Evolutionary conservation across 1,140 invertebrate species (phyloP).

Genomic region (Sinella curviseta): DNA sequence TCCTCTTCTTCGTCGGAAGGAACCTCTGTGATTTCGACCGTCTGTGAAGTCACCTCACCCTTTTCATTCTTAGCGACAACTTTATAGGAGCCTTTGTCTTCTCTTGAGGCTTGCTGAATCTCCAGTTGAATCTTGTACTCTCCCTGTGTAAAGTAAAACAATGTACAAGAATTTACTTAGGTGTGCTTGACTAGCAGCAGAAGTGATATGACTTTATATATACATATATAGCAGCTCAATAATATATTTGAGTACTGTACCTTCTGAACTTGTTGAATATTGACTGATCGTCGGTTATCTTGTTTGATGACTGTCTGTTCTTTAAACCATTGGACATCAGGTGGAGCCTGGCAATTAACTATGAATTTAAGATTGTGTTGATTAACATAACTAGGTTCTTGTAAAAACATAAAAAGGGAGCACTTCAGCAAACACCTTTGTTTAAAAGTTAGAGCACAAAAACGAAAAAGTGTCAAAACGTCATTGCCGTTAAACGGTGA

Average conservation of each 20-base stretch:
- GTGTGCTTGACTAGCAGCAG: no score
- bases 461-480: no score
- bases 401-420: no score
- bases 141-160: conserved; percentile 61
- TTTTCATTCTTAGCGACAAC: conserved; percentile 89
- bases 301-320: conserved; percentile 75
- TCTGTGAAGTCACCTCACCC: conserved; percentile 86
- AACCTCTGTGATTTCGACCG: conserved; percentile 80
- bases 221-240: no score
- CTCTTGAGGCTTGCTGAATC: conserved; percentile 73
- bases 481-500: no score
- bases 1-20: conserved; percentile 70
- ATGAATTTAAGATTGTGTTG: no score
- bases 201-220: no score
- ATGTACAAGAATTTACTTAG: no score
- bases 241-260: conserved; percentile 60
- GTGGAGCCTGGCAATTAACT: conserved; percentile 84
- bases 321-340: conserved; percentile 86
- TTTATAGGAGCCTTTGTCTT: conserved; percentile 86
- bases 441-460: no score
- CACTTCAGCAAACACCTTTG: no score
- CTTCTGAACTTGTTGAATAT: conserved; percentile 75
- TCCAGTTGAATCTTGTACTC: conserved; percentile 85
- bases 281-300: conserved; percentile 70
- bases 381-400: no score